Evolutionary conservation across 2,113 vertebrate genomes (phyloP).

Genomic region (Orycteropus afer): DNA sequence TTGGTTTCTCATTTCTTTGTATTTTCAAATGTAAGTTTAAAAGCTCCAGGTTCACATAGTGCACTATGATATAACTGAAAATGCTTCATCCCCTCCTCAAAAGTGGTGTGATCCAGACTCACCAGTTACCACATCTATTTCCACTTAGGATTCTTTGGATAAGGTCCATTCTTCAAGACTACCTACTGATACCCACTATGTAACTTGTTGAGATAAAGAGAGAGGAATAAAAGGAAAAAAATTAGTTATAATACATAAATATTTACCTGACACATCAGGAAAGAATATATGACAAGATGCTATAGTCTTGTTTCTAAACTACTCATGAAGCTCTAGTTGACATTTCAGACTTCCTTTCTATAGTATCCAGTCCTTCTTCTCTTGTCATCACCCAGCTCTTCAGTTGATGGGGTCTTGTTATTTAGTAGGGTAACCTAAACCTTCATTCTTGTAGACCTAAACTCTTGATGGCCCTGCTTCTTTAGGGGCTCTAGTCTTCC

Average conservation of each 20-base stretch:
- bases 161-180: neutral
- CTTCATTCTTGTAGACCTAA: neutral
- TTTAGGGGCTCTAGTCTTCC: neutral
- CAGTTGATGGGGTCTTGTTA: neutral
- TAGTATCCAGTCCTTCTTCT: neutral
- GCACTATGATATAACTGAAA: neutral
- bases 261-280: neutral
- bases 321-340: neutral
- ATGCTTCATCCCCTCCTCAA: neutral
- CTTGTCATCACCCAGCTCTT: neutral
- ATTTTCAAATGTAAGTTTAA: too few relatives aligned
- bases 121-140: neutral
- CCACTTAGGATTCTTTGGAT: neutral
- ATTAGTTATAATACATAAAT: neutral
- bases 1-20: too few relatives aligned
- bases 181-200: neutral
- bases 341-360: neutral
- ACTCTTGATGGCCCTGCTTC: neutral
- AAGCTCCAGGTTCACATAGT: too few relatives aligned
- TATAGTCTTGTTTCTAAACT: neutral
- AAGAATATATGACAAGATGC: neutral
- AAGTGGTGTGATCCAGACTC: neutral
- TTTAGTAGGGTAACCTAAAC: too few relatives aligned
- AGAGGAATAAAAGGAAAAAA: neutral
- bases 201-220: neutral